A percentile compares a stretch with the other conserved stretches of the same genome.
phyloP scores from a whole-genome alignment of 2,888 invertebrate genomes.

The Drosophila setosimentum region DNA sequence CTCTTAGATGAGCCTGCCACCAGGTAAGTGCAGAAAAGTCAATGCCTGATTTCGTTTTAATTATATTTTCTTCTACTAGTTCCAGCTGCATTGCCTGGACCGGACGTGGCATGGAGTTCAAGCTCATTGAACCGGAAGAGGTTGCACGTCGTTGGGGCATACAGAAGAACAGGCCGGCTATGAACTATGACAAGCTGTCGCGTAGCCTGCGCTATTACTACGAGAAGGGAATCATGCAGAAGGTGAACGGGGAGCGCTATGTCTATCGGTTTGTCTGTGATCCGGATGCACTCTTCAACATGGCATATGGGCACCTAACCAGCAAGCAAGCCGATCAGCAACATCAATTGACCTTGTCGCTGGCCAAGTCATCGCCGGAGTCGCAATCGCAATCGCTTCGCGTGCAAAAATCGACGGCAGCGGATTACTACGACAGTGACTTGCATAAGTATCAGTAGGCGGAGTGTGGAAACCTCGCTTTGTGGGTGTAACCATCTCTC shows the following conservation, averaged over 20 bases:
- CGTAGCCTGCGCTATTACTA: constrained; percentile 98
- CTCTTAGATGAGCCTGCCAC: constrained; percentile 89
- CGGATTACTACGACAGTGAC: constrained; percentile 68
- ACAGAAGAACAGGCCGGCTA: constrained; percentile 97
- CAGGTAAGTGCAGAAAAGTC: constrained; percentile 76
- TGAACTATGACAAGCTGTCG: constrained; percentile 98
- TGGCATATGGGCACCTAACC: constrained; percentile 88
- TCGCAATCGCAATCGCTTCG: constrained; percentile 59
- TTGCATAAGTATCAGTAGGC: constrained; percentile 72
- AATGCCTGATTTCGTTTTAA: neutral
- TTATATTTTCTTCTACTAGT: constrained; percentile 79
- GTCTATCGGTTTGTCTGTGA: constrained; percentile 99
- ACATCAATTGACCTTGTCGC: constrained; percentile 66
- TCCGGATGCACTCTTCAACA: constrained; percentile 94
- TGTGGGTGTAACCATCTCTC: constrained; percentile 58
- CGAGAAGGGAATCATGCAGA: constrained; percentile 99
- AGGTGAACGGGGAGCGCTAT: constrained; percentile 97
- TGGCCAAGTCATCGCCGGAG: constrained; percentile 63
- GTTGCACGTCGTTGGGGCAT: constrained; percentile 98
- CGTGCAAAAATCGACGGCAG: constrained; percentile 59
- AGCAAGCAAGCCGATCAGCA: constrained; percentile 66
- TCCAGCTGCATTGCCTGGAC: constrained; percentile 97
- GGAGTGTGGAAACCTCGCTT: constrained; percentile 55
- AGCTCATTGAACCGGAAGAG: constrained; percentile 98
- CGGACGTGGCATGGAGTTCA: constrained; percentile 97